Evolutionary conservation across 2,888 invertebrate species (phyloP).

Genomic region (Ametastegia equiseti): DNA sequence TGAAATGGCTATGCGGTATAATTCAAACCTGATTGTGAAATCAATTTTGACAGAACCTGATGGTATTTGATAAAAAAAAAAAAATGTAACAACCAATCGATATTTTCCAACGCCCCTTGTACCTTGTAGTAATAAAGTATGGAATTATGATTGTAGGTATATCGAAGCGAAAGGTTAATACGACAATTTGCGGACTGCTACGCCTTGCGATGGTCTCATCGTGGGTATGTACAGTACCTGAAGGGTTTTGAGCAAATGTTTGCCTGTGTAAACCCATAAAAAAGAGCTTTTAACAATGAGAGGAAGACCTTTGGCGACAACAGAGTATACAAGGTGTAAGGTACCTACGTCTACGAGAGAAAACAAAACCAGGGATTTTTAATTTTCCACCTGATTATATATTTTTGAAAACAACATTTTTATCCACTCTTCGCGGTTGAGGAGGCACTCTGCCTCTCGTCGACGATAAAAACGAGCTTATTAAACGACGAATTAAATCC

Average conservation of each 20-base stretch:
- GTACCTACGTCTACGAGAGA: background rate
- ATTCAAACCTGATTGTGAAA: no score
- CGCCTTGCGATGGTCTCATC: background rate
- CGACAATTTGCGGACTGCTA: conserved; percentile 40
- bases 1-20: no score
- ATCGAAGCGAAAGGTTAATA: conserved; percentile 38
- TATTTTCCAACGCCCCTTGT: conserved; percentile 14
- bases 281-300: conserved; percentile 6
- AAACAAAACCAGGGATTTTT: background rate
- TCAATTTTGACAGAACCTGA: no score
- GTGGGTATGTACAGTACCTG: no score
- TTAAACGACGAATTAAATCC: background rate
- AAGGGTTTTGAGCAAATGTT: background rate
- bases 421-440: background rate
- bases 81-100: conserved; percentile 15
- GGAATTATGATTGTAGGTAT: background rate
- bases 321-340: background rate
- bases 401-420: conserved; percentile 7
- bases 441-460: background rate
- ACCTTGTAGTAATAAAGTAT: background rate
- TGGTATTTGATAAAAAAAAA: no score
- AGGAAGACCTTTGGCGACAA: background rate
- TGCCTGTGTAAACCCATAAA: conserved; percentile 10
- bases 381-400: background rate
- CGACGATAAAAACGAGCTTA: background rate